Conservation (phyloP, 2,888 invertebrate genomes). For the Conomelus anceps region DNA sequence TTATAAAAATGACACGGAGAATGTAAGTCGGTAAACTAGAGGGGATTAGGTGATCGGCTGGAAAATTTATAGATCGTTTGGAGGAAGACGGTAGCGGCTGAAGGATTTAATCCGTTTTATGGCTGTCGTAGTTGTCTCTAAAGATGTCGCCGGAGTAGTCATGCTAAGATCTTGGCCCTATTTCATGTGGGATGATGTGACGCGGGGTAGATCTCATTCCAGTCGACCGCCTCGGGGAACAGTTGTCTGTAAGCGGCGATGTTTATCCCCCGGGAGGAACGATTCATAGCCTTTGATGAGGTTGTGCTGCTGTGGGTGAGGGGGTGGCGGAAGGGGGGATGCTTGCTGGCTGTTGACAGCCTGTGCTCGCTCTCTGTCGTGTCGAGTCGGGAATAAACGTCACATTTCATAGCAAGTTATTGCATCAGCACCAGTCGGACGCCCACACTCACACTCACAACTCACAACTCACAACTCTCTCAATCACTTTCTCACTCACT, state of each 20-base stretch:
- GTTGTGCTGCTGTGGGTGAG: not conserved
- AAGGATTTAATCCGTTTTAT: not conserved
- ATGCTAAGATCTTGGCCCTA: not conserved
- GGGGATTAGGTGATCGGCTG: not conserved
- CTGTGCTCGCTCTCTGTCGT: not conserved
- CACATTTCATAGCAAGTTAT: constrained; percentile 19
- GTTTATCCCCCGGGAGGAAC: not conserved
- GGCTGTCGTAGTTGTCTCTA: not conserved
- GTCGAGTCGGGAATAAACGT: constrained; percentile 14
- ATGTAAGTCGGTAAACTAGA: not conserved
- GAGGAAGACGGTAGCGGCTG: constrained; percentile 1
- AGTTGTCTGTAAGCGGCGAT: not conserved
- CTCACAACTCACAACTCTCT: no score
- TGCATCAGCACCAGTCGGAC: constrained; percentile 7
- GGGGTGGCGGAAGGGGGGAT: not conserved
- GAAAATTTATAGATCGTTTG: not conserved
- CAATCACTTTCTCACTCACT: not conserved
- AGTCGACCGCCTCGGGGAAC: not conserved
- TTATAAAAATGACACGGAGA: not conserved
- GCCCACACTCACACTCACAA: not conserved
- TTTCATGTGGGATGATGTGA: not conserved
- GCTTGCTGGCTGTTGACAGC: not conserved
- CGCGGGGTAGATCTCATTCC: not conserved
- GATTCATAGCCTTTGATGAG: not conserved
- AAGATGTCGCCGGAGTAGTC: not conserved